phyloP scores from a whole-genome alignment of 2,113 vertebrate genomes.

The Megaleporinus macrocephalus region DNA sequence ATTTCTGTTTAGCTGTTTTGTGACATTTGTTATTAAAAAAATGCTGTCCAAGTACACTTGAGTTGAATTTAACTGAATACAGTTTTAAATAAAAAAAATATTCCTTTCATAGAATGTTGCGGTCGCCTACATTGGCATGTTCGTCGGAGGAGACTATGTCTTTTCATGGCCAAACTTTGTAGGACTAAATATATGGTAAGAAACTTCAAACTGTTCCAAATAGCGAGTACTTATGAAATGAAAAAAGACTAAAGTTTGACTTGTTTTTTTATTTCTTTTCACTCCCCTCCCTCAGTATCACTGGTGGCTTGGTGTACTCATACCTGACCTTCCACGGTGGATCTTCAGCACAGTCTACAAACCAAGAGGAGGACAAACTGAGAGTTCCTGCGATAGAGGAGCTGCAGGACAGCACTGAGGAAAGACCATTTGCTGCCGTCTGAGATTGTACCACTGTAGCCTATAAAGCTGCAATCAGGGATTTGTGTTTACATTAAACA shows the following conservation, averaged over 20 bases:
- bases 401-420: background rate
- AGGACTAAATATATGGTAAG: conserved; percentile 93
- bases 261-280: background rate
- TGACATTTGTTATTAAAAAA: too few relatives aligned
- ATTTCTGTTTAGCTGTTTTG: background rate
- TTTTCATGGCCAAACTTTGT: conserved; percentile 90
- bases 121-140: conserved; percentile 88
- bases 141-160: conserved; percentile 90
- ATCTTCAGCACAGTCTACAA: background rate
- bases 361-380: conserved; percentile 34
- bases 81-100: background rate
- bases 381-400: conserved; percentile 44
- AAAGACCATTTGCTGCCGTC: background rate
- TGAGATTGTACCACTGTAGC: background rate
- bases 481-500: background rate
- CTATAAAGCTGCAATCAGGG: background rate
- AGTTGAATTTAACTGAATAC: too few relatives aligned
- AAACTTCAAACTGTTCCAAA: conserved; percentile 26
- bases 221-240: background rate
- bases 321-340: conserved; percentile 78
- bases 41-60: background rate
- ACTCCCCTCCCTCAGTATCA: conserved; percentile 77
- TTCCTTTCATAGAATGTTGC: conserved; percentile 84
- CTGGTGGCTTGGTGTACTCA: conserved; percentile 86
- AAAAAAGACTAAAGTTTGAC: background rate